phyloP scores from a whole-genome alignment of 2,113 vertebrate species.

The Sturnus vulgaris region DNA sequence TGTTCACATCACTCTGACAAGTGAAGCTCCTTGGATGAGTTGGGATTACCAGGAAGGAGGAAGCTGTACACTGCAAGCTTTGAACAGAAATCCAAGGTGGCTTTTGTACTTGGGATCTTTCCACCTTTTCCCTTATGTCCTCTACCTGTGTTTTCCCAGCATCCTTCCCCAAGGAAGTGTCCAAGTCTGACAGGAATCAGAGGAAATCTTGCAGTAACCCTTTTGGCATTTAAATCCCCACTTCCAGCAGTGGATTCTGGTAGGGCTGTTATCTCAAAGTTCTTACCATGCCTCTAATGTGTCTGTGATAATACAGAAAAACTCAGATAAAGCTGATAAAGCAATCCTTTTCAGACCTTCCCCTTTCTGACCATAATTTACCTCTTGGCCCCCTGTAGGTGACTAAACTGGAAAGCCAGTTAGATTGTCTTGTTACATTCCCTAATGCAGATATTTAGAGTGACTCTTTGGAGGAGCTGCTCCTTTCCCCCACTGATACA shows the following conservation, averaged over 20 bases:
- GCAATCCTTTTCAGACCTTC: background rate
- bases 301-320: background rate
- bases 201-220: background rate
- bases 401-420: background rate
- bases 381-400: background rate
- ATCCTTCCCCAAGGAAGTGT: background rate
- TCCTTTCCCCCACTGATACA: background rate
- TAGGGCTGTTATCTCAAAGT: background rate
- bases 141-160: background rate
- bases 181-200: background rate
- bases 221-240: background rate
- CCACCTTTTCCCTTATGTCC: background rate
- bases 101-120: background rate
- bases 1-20: background rate
- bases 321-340: background rate
- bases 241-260: background rate
- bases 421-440: background rate
- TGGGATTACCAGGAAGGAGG: background rate
- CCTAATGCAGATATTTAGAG: background rate
- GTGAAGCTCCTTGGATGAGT: background rate
- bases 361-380: background rate
- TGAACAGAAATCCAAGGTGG: background rate
- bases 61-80: background rate
- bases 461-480: background rate
- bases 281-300: background rate